Conservation (phyloP, 2,797 vertebrate genomes). For the Meriones psammophilus region DNA sequence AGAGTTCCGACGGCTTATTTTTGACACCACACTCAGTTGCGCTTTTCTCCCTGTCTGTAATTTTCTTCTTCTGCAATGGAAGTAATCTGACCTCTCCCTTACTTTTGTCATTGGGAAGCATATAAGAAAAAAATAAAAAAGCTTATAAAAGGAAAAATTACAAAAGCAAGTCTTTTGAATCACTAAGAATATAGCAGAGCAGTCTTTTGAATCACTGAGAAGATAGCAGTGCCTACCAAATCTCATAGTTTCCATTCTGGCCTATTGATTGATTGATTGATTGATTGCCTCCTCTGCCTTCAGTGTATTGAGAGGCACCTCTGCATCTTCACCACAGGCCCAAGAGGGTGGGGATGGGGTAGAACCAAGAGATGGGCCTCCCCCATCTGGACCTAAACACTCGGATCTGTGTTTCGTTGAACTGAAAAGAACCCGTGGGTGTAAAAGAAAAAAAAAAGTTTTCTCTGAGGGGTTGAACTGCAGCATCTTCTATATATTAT, state of each 20-base stretch:
- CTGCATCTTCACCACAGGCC: background rate
- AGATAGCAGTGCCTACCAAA: background rate
- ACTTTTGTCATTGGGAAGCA: background rate
- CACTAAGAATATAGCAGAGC: background rate
- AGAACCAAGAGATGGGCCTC: background rate
- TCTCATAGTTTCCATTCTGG: background rate
- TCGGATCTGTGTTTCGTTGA: background rate
- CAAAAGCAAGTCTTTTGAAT: slow-evolving; percentile 27
- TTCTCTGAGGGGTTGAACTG: background rate
- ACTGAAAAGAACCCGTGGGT: background rate
- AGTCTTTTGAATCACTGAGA: background rate
- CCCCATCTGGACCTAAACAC: background rate
- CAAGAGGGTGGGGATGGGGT: accelerated
- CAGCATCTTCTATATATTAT: background rate
- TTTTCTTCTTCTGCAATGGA: background rate
- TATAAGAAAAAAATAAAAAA: background rate
- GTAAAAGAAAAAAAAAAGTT: background rate
- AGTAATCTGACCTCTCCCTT: background rate
- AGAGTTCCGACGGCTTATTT: background rate
- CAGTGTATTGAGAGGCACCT: background rate
- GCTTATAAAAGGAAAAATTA: background rate
- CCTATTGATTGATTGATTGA: background rate
- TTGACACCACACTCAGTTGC: background rate
- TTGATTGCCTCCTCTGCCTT: background rate
- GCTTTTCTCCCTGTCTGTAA: background rate